These are phyloP conservation scores for Myrmecophaga tridactyla DNA, from an alignment of 2,113 vertebrate species.

Conservation along the genomic window DNA sequence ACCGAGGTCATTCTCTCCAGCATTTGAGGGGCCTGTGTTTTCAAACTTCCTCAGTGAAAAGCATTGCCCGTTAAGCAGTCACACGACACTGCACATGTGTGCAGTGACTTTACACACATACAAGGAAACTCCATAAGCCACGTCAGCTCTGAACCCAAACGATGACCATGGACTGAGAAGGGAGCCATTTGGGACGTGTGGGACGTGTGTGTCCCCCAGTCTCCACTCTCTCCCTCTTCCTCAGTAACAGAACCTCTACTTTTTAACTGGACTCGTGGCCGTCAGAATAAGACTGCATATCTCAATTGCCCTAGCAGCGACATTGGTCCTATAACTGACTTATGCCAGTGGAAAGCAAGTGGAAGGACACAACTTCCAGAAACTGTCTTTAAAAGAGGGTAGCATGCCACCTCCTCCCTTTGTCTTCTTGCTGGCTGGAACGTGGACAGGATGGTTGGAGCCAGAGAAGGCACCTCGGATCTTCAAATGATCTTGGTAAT, in stretches of 20 bases:
- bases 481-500: not conserved
- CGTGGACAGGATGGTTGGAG: not conserved
- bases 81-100: fast-evolving
- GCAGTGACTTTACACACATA: not conserved
- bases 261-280: not conserved
- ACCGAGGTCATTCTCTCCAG: not conserved
- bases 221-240: not conserved
- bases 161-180: not conserved
- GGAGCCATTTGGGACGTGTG: not conserved
- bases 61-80: no score
- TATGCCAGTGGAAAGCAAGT: not conserved
- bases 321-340: not conserved
- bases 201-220: not conserved
- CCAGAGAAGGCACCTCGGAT: not conserved
- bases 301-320: not conserved
- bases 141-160: not conserved
- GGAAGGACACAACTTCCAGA: not conserved
- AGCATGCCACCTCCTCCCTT: not conserved
- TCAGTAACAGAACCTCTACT: not conserved
- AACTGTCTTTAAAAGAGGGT: not conserved
- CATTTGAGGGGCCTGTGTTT: not conserved
- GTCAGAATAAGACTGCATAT: not conserved
- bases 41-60: not conserved
- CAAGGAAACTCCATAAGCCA: not conserved
- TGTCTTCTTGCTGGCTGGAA: not conserved